These are phyloP conservation scores for Poeciliopsis gracilis DNA, from an alignment of 2,797 vertebrate species.

Conservation along the genomic window DNA sequence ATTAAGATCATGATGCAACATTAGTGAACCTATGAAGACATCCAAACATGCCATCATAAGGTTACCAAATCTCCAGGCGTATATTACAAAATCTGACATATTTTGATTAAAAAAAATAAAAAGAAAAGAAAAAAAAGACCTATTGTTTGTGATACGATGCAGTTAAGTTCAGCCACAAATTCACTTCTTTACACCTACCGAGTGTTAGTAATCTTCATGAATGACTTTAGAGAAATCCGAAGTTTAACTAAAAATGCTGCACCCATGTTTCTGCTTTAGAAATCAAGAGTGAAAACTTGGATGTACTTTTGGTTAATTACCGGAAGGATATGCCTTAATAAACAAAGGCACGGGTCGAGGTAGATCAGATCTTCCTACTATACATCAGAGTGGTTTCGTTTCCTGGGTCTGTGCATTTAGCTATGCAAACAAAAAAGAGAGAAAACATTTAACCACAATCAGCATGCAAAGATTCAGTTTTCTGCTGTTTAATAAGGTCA, in stretches of 20 bases:
- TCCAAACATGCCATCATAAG: background rate
- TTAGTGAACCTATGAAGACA: conserved; percentile 1
- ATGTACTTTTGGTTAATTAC: conserved; percentile 51
- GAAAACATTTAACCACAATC: background rate
- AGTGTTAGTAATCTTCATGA: background rate
- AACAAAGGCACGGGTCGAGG: conserved; percentile 38
- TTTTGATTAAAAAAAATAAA: too few relatives aligned
- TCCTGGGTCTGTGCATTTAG: conserved; percentile 18
- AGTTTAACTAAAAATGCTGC: conserved; percentile 18
- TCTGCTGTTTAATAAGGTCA: conserved; percentile 3
- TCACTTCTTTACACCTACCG: conserved; percentile 16
- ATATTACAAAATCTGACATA: background rate
- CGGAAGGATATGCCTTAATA: conserved; percentile 60
- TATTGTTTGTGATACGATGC: background rate
- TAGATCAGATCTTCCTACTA: conserved; percentile 31
- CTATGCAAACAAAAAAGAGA: background rate
- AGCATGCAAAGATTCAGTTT: conserved; percentile 9
- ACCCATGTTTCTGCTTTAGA: background rate
- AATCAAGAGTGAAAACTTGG: background rate
- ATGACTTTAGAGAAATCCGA: conserved; percentile 33
- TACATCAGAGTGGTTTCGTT: conserved; percentile 35
- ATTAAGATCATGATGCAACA: background rate
- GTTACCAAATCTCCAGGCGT: conserved; percentile 10
- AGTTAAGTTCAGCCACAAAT: conserved; percentile 25
- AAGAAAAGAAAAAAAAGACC: background rate